phyloP scores from a whole-genome alignment of 2,888 invertebrate genomes.

The Digitonthophagus gazella region DNA sequence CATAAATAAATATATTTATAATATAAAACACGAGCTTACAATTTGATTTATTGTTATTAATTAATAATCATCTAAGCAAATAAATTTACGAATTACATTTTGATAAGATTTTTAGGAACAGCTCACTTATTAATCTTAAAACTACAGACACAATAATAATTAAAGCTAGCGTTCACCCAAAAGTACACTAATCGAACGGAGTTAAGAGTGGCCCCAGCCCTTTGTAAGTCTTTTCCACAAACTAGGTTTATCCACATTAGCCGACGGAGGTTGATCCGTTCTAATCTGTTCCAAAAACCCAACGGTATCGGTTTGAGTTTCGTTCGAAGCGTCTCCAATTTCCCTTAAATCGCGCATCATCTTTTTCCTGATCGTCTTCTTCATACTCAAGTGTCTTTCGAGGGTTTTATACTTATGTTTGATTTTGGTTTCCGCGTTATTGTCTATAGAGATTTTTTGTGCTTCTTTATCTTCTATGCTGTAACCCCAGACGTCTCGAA shows the following conservation, averaged over 20 bases:
- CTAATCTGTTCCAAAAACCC: conserved; percentile 51
- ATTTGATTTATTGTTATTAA: conserved; percentile 1
- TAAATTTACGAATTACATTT: not conserved
- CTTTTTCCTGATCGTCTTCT: conserved; percentile 81
- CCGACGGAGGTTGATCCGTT: conserved; percentile 50
- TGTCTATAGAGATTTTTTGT: conserved; percentile 51
- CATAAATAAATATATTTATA: conserved; percentile 23
- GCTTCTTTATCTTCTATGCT: conserved; percentile 48
- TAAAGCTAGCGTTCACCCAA: conserved; percentile 30
- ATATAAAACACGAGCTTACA: conserved; percentile 17
- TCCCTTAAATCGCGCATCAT: conserved; percentile 82
- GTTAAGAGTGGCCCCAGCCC: conserved; percentile 47
- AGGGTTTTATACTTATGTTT: conserved; percentile 73
- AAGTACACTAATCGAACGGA: not conserved
- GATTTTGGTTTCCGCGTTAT: conserved; percentile 53
- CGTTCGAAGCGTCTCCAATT: conserved; percentile 48
- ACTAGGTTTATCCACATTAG: conserved; percentile 51
- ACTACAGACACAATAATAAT: not conserved
- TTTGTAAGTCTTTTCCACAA: conserved; percentile 52
- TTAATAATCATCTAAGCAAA: conserved; percentile 11
- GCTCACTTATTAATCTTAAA: conserved; percentile 15
- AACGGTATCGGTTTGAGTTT: conserved; percentile 40
- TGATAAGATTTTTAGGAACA: conserved; percentile 22
- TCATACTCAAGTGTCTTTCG: conserved; percentile 81
- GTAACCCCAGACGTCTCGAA: conserved; percentile 59